A percentile compares a stretch with the other conserved stretches of the same genome.
Conservation (phyloP, 2,888 invertebrate species). For the Trachelus tabidus region DNA sequence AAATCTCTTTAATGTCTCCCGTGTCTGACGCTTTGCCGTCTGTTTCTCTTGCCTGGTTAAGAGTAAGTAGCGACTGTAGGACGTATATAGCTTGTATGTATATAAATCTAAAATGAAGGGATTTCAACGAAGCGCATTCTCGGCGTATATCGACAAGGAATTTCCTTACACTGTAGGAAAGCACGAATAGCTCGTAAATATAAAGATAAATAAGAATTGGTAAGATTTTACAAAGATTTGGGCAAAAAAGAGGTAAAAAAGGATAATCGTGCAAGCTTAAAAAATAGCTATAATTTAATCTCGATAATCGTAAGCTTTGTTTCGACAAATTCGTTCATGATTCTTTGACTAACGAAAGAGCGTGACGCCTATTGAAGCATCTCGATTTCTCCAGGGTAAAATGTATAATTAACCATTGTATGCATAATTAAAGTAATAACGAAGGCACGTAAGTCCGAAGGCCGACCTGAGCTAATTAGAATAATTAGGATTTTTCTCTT, state of each 20-base stretch:
- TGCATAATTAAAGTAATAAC: slow-evolving; percentile 45
- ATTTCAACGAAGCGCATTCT: neutral
- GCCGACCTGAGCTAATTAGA: slow-evolving; percentile 9
- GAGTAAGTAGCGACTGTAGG: neutral
- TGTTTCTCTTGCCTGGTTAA: neutral
- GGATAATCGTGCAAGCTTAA: neutral
- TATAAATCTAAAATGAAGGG: neutral
- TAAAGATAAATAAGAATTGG: neutral
- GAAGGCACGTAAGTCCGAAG: slow-evolving; percentile 30
- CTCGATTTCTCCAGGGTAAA: slow-evolving; percentile 26
- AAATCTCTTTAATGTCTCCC: slow-evolving; percentile 7
- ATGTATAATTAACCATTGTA: slow-evolving; percentile 42
- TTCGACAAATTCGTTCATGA: slow-evolving; percentile 16
- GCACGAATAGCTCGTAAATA: neutral
- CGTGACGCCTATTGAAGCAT: slow-evolving; percentile 25
- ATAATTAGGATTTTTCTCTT: neutral
- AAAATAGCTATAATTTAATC: neutral
- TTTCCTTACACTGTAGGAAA: neutral
- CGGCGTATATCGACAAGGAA: neutral
- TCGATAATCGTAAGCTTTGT: neutral
- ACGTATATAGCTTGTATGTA: slow-evolving; percentile 7
- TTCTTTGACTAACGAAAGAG: slow-evolving; percentile 13
- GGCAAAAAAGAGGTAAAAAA: neutral
- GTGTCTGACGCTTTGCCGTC: neutral
- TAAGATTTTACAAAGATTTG: neutral